These are phyloP conservation scores for Protaetia brevitarsis DNA, from an alignment of 1,140 invertebrate species.

Conservation along the genomic window DNA sequence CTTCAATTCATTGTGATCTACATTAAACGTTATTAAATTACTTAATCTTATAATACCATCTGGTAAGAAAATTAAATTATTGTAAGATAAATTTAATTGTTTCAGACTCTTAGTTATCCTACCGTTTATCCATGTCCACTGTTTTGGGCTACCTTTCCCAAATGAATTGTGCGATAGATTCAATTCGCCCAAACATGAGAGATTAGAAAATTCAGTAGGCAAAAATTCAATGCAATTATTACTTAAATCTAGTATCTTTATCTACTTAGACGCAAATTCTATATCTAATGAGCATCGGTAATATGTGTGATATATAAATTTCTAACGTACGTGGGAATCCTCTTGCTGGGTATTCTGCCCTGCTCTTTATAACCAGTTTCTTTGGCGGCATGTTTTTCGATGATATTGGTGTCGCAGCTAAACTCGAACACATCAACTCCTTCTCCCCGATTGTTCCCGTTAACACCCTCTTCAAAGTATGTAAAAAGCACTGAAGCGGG, in stretches of 20 bases:
- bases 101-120: slow-evolving; percentile 44
- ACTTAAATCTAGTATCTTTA: slow-evolving; percentile 67
- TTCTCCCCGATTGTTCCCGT: slow-evolving; percentile 41
- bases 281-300: slow-evolving; percentile 60
- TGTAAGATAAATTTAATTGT: slow-evolving; percentile 61
- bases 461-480: slow-evolving; percentile 57
- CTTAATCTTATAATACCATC: slow-evolving; percentile 59
- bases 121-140: slow-evolving; percentile 66
- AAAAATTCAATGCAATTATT: slow-evolving; percentile 72
- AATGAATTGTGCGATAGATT: slow-evolving; percentile 70
- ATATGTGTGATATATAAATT: slow-evolving; percentile 56
- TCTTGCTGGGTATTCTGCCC: slow-evolving; percentile 64
- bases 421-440: slow-evolving; percentile 54
- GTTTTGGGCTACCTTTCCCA: slow-evolving; percentile 50
- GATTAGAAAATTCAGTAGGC: slow-evolving; percentile 67
- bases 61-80: slow-evolving; percentile 58
- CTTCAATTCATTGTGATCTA: slow-evolving; percentile 55
- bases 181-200: slow-evolving; percentile 65
- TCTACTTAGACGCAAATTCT: slow-evolving; percentile 59
- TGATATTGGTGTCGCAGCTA: slow-evolving; percentile 51
- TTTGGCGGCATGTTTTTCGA: slow-evolving; percentile 49
- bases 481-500: slow-evolving; percentile 67
- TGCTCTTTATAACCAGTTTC: slow-evolving; percentile 60
- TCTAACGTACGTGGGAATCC: slow-evolving; percentile 66
- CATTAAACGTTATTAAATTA: slow-evolving; percentile 55